Conservation (phyloP, 2,888 invertebrate species). For the Drosophila robusta region DNA sequence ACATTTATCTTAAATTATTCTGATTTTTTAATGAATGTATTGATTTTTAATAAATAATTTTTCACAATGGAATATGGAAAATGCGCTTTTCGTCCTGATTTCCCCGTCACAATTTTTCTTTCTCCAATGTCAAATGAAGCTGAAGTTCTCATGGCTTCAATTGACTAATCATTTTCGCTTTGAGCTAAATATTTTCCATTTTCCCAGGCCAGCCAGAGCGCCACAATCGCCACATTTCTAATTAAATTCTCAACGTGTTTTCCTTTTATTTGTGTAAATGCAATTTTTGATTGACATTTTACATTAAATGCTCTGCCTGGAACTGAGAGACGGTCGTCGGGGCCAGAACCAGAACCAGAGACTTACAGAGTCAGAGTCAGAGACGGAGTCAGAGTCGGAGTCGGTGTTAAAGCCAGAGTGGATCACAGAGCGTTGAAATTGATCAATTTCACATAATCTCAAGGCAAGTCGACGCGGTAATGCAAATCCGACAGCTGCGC, state of each 20-base stretch:
- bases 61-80: too few species aligned
- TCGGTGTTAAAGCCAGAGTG: slow-evolving; percentile 5
- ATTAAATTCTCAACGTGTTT: slow-evolving; percentile 75
- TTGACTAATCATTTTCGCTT: slow-evolving; percentile 50
- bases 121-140: slow-evolving; percentile 8
- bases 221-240: slow-evolving; percentile 60
- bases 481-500: slow-evolving; percentile 81
- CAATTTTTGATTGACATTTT: slow-evolving; percentile 81
- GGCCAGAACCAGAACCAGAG: slow-evolving; percentile 17
- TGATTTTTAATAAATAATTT: too few species aligned
- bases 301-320: slow-evolving; percentile 73
- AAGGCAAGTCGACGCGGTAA: slow-evolving; percentile 75
- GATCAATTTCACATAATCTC: slow-evolving; percentile 84
- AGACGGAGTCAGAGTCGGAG: neutral
- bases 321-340: slow-evolving; percentile 3
- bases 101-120: neutral
- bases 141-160: slow-evolving; percentile 55
- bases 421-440: slow-evolving; percentile 82
- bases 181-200: slow-evolving; percentile 42
- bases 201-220: slow-evolving; percentile 62
- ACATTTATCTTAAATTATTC: too few species aligned
- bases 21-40: too few species aligned
- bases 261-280: slow-evolving; percentile 61
- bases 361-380: slow-evolving; percentile 5
- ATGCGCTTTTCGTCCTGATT: neutral